Evolutionary conservation across 2,797 vertebrate species (phyloP).

Genomic region (Acanthiza pusilla): DNA sequence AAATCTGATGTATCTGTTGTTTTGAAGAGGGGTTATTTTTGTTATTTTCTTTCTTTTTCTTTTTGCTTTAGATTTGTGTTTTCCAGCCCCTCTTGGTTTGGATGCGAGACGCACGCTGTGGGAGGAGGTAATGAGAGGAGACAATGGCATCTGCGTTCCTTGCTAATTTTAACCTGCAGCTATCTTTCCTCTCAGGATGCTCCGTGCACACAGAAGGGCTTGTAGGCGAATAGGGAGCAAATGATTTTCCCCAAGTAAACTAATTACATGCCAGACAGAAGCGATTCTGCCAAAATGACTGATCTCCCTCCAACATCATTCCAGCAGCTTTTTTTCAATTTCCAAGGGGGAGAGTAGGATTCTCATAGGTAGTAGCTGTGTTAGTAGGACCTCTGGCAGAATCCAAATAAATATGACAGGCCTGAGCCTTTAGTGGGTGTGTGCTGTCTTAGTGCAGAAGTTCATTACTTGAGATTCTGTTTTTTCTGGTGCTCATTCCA

Average conservation of each 20-base stretch:
- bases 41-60: neutral
- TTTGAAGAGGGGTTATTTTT: neutral
- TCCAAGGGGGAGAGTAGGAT: neutral
- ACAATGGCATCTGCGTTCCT: slow-evolving; percentile 9
- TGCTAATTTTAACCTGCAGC: slow-evolving; percentile 65
- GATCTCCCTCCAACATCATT: neutral
- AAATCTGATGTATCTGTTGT: neutral
- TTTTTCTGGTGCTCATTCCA: neutral
- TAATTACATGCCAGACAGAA: neutral
- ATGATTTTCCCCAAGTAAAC: neutral
- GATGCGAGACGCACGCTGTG: neutral
- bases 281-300: neutral
- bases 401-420: neutral
- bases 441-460: neutral
- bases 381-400: neutral
- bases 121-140: slow-evolving; percentile 48
- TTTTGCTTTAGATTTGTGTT: neutral
- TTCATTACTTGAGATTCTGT: neutral
- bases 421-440: neutral
- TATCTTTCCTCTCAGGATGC: slow-evolving; percentile 3
- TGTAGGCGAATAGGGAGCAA: neutral
- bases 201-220: neutral
- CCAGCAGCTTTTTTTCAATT: neutral
- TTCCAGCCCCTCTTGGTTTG: neutral
- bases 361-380: neutral